Percentiles rank a stretch among this genome's conserved stretches.
Conservation (phyloP, 2,797 vertebrate genomes). For the Squalus acanthias region DNA sequence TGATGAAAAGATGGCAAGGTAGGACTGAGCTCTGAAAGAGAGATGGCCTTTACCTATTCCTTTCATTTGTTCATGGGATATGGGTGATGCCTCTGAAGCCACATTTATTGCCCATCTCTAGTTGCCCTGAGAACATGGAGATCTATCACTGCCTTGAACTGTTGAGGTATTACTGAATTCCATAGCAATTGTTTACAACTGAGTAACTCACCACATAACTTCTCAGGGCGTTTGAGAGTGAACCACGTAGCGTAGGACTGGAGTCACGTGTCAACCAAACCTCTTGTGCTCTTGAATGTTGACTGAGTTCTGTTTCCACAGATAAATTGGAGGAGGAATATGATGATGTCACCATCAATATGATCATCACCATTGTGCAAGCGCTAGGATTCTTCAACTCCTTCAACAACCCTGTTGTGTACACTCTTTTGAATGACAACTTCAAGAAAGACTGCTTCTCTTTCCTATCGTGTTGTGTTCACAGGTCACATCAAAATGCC, state of each 20-base stretch:
- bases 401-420: slow-evolving; percentile 76
- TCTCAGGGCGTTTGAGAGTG: not conserved
- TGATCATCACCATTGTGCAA: slow-evolving; percentile 69
- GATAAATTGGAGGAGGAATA: slow-evolving; percentile 69
- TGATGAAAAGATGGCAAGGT: not conserved
- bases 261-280: not conserved
- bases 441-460: slow-evolving; percentile 73
- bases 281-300: not conserved
- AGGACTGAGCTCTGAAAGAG: not conserved
- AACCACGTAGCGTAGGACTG: not conserved
- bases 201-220: not conserved
- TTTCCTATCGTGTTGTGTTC: slow-evolving; percentile 58
- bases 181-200: not conserved
- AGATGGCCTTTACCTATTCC: not conserved
- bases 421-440: slow-evolving; percentile 77
- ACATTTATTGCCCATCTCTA: not conserved
- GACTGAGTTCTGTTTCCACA: slow-evolving; percentile 43
- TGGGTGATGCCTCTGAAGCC: not conserved
- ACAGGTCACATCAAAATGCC: slow-evolving; percentile 44
- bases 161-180: not conserved
- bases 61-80: not conserved
- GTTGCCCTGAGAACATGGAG: not conserved
- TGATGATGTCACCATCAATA: slow-evolving; percentile 66
- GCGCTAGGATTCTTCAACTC: slow-evolving; percentile 77
- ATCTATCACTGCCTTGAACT: not conserved